Conservation (phyloP, 2,888 invertebrate genomes). For the Lacanobia wlatinum region DNA sequence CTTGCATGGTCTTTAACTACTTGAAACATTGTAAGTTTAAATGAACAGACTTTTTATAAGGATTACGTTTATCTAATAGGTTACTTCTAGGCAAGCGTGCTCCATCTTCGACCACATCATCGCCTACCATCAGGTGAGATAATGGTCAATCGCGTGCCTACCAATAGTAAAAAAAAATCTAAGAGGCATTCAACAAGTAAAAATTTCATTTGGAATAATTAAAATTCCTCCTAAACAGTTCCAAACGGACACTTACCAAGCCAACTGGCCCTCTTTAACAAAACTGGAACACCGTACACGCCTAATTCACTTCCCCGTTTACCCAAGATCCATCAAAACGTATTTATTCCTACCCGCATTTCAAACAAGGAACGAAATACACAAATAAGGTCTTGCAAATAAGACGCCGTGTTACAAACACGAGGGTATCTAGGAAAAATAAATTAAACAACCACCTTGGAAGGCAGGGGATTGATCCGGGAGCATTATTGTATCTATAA, state of each 20-base stretch:
- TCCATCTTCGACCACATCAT: too few relatives aligned
- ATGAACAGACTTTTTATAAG: neutral
- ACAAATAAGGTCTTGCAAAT: conserved; percentile 67
- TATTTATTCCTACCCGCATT: conserved; percentile 58
- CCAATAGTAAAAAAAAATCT: too few relatives aligned
- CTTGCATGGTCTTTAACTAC: neutral
- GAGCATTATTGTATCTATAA: conserved; percentile 88
- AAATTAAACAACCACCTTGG: conserved; percentile 82
- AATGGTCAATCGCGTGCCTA: too few relatives aligned
- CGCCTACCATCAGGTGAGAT: too few relatives aligned
- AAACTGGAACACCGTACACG: conserved; percentile 4
- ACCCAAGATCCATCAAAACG: conserved; percentile 58
- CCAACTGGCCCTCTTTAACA: neutral
- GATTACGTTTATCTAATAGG: neutral
- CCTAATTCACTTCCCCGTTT: conserved; percentile 21
- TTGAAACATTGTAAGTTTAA: neutral
- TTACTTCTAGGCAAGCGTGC: too few relatives aligned
- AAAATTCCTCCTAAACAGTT: neutral
- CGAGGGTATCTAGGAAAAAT: conserved; percentile 79
- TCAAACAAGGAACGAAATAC: conserved; percentile 54
- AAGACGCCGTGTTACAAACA: conserved; percentile 55
- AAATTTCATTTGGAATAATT: neutral
- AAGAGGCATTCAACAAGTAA: neutral
- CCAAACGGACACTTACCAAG: neutral
- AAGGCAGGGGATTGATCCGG: conserved; percentile 83